phyloP scores from a whole-genome alignment of 2,888 invertebrate genomes.

The Pemphredon lugubris region DNA sequence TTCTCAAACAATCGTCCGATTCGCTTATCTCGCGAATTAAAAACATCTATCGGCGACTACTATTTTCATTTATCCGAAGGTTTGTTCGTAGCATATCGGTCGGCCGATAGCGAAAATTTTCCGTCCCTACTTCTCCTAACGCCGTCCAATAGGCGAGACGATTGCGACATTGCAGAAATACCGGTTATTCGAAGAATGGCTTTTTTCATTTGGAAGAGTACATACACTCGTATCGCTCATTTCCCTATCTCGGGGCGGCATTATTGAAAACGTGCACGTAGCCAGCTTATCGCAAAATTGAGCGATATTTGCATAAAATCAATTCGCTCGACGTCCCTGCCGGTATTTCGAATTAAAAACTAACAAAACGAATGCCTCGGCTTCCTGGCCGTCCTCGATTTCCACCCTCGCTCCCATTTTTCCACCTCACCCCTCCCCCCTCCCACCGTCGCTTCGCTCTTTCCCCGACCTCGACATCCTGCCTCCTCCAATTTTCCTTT shows the following conservation, averaged over 20 bases:
- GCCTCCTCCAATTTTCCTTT: conserved; percentile 8
- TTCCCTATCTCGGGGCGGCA: conserved; percentile 17
- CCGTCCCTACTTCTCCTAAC: neutral
- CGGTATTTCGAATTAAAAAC: conserved; percentile 51
- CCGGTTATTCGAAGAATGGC: conserved; percentile 17
- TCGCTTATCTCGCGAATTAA: too few relatives aligned
- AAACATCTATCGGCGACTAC: too few relatives aligned
- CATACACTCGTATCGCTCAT: conserved; percentile 21
- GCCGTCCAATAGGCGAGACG: neutral
- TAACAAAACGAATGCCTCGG: conserved; percentile 22
- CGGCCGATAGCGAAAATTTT: neutral
- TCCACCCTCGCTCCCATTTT: conserved; percentile 6
- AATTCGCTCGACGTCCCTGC: conserved; percentile 46
- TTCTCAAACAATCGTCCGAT: too few relatives aligned
- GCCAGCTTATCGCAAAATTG: conserved; percentile 9
- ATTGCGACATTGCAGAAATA: conserved; percentile 12
- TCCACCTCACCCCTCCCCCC: neutral
- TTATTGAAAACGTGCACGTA: conserved; percentile 42
- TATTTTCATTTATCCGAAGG: conserved; percentile 12
- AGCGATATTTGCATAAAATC: conserved; percentile 63
- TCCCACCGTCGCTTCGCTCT: neutral
- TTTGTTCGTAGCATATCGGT: neutral
- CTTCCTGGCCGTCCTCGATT: neutral
- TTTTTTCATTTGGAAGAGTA: conserved; percentile 19
- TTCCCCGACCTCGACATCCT: neutral